phyloP scores from a whole-genome alignment of 2,797 vertebrate species.

The Helicolenus hilgendorfi region DNA sequence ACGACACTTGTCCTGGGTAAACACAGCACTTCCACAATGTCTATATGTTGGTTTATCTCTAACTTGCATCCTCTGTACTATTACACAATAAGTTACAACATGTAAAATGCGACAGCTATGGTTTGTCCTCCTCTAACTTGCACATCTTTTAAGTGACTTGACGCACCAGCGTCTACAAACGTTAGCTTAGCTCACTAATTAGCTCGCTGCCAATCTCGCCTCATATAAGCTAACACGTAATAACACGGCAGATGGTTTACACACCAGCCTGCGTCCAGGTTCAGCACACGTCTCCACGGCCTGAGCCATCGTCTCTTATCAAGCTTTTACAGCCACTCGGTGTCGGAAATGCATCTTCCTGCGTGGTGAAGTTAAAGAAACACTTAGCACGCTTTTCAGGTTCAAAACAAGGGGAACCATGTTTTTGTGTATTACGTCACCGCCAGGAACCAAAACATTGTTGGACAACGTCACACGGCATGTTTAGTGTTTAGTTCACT shows the following conservation, averaged over 20 bases:
- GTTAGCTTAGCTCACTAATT: conserved; percentile 85
- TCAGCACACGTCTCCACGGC: conserved; percentile 94
- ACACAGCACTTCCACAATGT: background rate
- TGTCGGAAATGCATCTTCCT: conserved; percentile 71
- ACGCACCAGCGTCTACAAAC: conserved; percentile 36
- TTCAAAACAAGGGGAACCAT: conserved; percentile 96
- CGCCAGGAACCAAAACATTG: conserved; percentile 94
- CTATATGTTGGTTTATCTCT: conserved; percentile 10
- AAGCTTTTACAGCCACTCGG: conserved; percentile 86
- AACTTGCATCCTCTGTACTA: background rate
- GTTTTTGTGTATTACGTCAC: conserved; percentile 94
- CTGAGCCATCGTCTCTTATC: conserved; percentile 91
- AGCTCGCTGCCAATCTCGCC: conserved; percentile 73
- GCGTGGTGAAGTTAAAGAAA: conserved; percentile 73
- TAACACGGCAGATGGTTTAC: conserved; percentile 90
- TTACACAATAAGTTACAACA: background rate
- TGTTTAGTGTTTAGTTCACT: conserved; percentile 42
- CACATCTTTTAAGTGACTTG: conserved; percentile 39
- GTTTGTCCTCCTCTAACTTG: conserved; percentile 17
- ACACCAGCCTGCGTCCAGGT: conserved; percentile 97
- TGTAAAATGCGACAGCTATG: background rate
- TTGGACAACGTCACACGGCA: conserved; percentile 89
- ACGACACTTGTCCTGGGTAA: background rate
- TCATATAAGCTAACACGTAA: conserved; percentile 64
- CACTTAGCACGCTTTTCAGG: conserved; percentile 89